These are phyloP conservation scores for Lamprotornis superbus DNA, from an alignment of 2,113 vertebrate genomes.

Conservation along the genomic window DNA sequence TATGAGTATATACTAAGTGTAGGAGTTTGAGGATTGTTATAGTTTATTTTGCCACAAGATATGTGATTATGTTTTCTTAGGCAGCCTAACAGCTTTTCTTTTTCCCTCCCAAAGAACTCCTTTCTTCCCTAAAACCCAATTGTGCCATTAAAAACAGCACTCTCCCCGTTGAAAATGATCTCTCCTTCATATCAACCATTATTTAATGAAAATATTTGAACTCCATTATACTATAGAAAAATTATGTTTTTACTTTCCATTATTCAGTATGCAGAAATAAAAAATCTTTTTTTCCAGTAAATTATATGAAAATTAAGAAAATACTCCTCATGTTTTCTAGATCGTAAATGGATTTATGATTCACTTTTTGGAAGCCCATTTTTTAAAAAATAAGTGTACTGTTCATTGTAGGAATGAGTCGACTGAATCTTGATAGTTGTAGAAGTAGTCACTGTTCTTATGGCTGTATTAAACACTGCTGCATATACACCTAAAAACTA, in stretches of 20 bases:
- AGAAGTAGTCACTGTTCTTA: neutral
- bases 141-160: neutral
- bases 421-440: neutral
- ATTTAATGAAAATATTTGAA: neutral
- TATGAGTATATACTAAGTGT: neutral
- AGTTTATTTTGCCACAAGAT: neutral
- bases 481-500: neutral
- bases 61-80: neutral
- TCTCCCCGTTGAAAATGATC: neutral
- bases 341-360: neutral
- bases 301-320: neutral
- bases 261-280: neutral
- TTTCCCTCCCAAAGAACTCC: accelerated
- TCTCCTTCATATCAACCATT: neutral
- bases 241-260: neutral
- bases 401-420: neutral
- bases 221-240: neutral
- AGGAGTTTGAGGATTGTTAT: neutral
- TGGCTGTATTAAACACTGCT: neutral
- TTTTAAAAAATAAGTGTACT: neutral
- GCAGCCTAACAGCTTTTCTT: neutral
- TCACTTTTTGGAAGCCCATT: neutral
- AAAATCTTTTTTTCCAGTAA: neutral
- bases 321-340: neutral
- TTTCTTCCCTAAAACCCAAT: neutral